These are phyloP conservation scores for Zaprionus lachaisei DNA, from an alignment of 1,140 invertebrate species.

Conservation along the genomic window DNA sequence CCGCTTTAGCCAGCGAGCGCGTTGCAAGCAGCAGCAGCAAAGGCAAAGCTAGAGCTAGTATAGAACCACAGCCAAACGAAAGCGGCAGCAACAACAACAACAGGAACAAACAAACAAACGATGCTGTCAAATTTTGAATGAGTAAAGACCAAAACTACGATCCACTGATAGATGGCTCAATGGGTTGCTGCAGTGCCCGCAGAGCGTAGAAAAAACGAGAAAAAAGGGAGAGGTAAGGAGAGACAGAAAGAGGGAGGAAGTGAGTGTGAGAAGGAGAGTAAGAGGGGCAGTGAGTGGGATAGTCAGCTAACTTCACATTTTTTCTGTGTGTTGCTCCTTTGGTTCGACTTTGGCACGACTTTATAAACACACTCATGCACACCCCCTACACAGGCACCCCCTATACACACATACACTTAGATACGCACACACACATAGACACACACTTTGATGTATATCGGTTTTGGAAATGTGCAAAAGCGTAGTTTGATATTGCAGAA, in stretches of 20 bases:
- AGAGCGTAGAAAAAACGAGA: slow-evolving; percentile 1
- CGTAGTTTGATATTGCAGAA: slow-evolving; percentile 59
- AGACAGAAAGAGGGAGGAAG: neutral
- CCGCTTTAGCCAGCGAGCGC: slow-evolving; percentile 41
- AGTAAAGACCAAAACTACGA: slow-evolving; percentile 80
- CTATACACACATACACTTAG: neutral
- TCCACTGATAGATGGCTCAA: slow-evolving; percentile 75
- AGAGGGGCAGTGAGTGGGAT: neutral
- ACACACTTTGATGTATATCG: slow-evolving; percentile 19
- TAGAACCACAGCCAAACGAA: slow-evolving; percentile 24
- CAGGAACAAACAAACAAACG: slow-evolving; percentile 73
- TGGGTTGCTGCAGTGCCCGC: slow-evolving; percentile 43
- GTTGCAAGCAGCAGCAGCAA: slow-evolving; percentile 37
- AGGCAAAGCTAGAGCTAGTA: slow-evolving; percentile 18
- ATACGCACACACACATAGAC: neutral
- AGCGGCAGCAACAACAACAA: slow-evolving; percentile 10
- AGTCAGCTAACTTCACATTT: slow-evolving; percentile 43
- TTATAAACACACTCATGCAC: slow-evolving; percentile 33
- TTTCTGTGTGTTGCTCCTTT: slow-evolving; percentile 21
- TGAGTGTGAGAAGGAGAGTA: neutral
- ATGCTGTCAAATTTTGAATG: slow-evolving; percentile 83
- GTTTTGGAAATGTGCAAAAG: slow-evolving; percentile 53
- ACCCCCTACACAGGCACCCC: no score
- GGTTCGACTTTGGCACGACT: slow-evolving; percentile 28
- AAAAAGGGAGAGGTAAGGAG: slow-evolving; percentile 17